Evolutionary conservation across 2,797 vertebrate species (phyloP).

Genomic region (Catostomus latipinnis): DNA sequence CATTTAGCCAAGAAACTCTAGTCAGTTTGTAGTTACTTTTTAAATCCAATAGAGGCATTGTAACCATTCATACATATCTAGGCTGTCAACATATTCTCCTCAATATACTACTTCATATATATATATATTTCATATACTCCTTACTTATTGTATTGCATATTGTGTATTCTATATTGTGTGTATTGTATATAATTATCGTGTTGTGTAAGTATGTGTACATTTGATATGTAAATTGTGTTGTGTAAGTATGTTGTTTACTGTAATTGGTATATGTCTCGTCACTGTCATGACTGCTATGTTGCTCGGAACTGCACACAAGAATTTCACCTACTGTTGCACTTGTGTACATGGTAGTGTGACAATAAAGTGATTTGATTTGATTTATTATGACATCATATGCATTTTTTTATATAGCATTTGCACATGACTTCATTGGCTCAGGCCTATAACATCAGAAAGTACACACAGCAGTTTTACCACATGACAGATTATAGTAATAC

Average conservation of each 20-base stretch:
- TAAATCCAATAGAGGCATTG: conserved; percentile 10
- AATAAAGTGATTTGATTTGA: too few species aligned
- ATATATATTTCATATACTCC: too few species aligned
- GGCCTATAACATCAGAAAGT: neutral
- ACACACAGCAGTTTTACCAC: conserved; percentile 12
- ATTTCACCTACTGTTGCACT: too few species aligned
- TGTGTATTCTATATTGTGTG: neutral
- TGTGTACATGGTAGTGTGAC: too few species aligned
- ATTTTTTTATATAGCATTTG: neutral
- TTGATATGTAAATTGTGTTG: too few species aligned
- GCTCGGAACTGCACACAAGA: too few species aligned
- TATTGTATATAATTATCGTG: too few species aligned
- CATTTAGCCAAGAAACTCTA: neutral
- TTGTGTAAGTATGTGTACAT: too few species aligned
- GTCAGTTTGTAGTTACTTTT: neutral
- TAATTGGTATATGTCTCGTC: too few species aligned
- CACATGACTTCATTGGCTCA: conserved; percentile 7
- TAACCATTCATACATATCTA: neutral
- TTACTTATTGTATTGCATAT: conserved; percentile 4
- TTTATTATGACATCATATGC: neutral
- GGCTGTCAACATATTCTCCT: neutral
- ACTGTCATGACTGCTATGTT: too few species aligned
- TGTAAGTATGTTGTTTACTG: too few species aligned
- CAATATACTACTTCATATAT: too few species aligned
- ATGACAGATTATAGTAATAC: conserved; percentile 33